Evolutionary conservation across 2,113 vertebrate species (phyloP).

Genomic region (Nycticebus coucang): DNA sequence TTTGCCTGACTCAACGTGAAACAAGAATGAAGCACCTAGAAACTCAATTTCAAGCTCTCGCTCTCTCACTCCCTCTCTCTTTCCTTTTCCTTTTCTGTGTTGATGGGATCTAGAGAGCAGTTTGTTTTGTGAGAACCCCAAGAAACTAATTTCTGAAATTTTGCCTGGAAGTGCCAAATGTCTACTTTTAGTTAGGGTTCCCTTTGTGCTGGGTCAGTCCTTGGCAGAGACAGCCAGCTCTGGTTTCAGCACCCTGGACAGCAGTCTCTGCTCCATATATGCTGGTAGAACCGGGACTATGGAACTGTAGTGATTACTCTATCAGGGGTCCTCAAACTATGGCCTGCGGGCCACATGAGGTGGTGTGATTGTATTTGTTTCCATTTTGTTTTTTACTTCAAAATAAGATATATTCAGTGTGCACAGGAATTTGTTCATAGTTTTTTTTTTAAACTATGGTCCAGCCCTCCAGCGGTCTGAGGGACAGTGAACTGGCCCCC

Average conservation of each 20-base stretch:
- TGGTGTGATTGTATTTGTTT: too few species aligned
- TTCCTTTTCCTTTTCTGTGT: background rate
- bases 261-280: background rate
- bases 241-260: constrained; percentile 67
- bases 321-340: too few species aligned
- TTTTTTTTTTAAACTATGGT: too few species aligned
- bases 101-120: background rate
- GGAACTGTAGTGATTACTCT: background rate
- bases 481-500: too few species aligned
- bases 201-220: background rate
- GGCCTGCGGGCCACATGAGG: too few species aligned
- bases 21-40: background rate
- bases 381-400: too few species aligned
- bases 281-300: background rate
- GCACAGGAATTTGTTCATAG: too few species aligned
- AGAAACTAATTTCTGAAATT: constrained; percentile 25
- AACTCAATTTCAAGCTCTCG: background rate
- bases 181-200: background rate
- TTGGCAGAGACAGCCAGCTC: background rate
- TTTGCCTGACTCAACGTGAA: constrained; percentile 2
- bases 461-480: too few species aligned
- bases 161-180: background rate
- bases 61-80: background rate
- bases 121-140: background rate
- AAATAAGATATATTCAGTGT: too few species aligned